phyloP scores from a whole-genome alignment of 2,113 vertebrate genomes.

The Nyctereutes procyonoides region DNA sequence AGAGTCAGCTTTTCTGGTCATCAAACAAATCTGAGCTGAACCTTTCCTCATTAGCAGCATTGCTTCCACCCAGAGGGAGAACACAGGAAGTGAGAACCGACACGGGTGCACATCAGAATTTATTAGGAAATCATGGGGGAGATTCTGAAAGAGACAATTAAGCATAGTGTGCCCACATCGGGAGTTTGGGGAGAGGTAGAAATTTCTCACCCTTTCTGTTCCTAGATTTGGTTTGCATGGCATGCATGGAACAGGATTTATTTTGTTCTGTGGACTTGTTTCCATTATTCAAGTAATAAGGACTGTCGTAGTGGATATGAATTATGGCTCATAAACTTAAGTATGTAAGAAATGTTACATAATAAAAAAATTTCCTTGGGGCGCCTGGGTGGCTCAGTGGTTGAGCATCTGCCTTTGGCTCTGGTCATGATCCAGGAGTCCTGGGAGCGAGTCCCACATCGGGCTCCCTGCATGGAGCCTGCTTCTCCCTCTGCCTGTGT shows the following conservation, averaged over 20 bases:
- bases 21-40: constrained; percentile 51
- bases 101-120: neutral
- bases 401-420: no score
- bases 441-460: no score
- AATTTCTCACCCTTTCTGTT: neutral
- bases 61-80: constrained; percentile 51
- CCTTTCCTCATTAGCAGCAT: constrained; percentile 56
- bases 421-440: no score
- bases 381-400: no score
- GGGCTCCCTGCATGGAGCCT: no score
- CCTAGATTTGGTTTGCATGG: neutral
- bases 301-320: neutral
- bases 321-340: neutral
- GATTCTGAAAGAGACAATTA: neutral
- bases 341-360: neutral
- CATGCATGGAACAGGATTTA: neutral
- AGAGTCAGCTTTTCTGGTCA: constrained; percentile 55
- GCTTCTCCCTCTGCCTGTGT: no score
- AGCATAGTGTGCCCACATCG: neutral
- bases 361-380: neutral
- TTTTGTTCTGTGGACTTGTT: neutral
- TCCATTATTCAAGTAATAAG: constrained; percentile 21
- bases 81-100: neutral
- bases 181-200: neutral
- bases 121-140: constrained; percentile 26